Base-by-base conservation (phyloP, 2,888 invertebrate species). In the Orthosia cruda region DNA sequence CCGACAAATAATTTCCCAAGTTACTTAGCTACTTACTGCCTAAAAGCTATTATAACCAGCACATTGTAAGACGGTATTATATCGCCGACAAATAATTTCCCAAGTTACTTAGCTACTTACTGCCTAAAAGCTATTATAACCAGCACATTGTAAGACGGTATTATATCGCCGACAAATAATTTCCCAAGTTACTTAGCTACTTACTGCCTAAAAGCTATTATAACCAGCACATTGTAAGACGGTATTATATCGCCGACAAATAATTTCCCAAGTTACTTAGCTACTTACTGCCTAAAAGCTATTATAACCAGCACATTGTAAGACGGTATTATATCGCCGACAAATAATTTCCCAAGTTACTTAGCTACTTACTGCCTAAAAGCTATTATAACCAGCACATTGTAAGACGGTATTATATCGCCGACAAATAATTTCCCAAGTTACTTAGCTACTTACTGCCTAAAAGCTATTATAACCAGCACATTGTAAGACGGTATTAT, bases 11-110 rank as follows among this genome's bases (percentile, higher is more conserved):
- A 50, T 2, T 18, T 18, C 1, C 0, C 50, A 23, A 47, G 9
- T 9, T 20, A 18, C 45, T 45, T 16, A 73, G 15, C 47, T n/a
- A 7, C 32, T 40, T 2, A 9, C 32, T 40, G n/a, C n/a, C n/a
- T 50, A 40, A 57, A 74, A 50, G n/a, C 23, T n/a, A 32, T 64
- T 32, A 15, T 12, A 20, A 55, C 15, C n/a, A 23, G 3, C 18
- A 74, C 3, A 12, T 65, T 57, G n/a, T n/a, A n/a, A n/a, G n/a
- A n/a, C n/a, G n/a, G 40, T n/a, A 26, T 54, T 71, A 71, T 58
- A n/a, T 71, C n/a, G 1, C 9, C n/a, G 0, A 26, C 16, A 58
- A 71, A 58, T 50, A 0, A 50, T 2, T 18, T 18, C 1, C 0
- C 50, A 23, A 47, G 9, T 9, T 20, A 18, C 45, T 45, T 16